Conservation (phyloP, 2,888 invertebrate genomes). For the Tryphoninae sp. region DNA sequence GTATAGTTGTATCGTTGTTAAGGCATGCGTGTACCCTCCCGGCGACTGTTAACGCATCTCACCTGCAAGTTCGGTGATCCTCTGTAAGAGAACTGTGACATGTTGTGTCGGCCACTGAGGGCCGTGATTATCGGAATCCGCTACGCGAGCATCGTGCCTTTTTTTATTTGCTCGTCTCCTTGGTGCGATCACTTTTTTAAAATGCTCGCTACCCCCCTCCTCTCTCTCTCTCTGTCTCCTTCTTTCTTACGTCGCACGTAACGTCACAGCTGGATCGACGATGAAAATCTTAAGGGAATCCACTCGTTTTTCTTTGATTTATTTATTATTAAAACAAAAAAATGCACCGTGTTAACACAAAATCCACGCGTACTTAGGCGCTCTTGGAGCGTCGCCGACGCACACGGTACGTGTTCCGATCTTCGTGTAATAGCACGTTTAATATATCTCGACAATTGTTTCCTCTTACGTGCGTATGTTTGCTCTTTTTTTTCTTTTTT, state of each 20-base stretch:
- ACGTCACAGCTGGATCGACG: not conserved
- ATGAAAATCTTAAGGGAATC: not conserved
- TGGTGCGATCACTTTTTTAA: constrained; percentile 52
- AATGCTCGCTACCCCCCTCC: too few relatives aligned
- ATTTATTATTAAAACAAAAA: not conserved
- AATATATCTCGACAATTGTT: not conserved
- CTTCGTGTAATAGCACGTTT: not conserved
- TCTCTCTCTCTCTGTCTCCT: constrained; percentile 23
- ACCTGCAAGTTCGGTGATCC: constrained; percentile 87
- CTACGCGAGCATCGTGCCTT: constrained; percentile 79
- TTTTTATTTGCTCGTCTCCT: constrained; percentile 33
- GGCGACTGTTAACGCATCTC: constrained; percentile 66
- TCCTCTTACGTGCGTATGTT: not conserved
- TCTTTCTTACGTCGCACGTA: not conserved
- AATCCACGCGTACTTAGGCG: constrained; percentile 4
- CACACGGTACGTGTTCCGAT: not conserved
- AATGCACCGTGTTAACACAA: constrained; percentile 11
- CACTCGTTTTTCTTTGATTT: not conserved
- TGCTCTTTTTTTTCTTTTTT: too few relatives aligned
- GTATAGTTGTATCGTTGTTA: too few relatives aligned
- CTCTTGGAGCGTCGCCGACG: not conserved
- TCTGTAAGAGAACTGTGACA: constrained; percentile 87
- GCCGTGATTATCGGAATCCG: constrained; percentile 78
- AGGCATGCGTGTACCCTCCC: not conserved
- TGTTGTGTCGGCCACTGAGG: constrained; percentile 84